Percentiles rank a stretch among this genome's conserved stretches.
phyloP scores from a whole-genome alignment of 2,888 invertebrate genomes.

The Andrena marginata region DNA sequence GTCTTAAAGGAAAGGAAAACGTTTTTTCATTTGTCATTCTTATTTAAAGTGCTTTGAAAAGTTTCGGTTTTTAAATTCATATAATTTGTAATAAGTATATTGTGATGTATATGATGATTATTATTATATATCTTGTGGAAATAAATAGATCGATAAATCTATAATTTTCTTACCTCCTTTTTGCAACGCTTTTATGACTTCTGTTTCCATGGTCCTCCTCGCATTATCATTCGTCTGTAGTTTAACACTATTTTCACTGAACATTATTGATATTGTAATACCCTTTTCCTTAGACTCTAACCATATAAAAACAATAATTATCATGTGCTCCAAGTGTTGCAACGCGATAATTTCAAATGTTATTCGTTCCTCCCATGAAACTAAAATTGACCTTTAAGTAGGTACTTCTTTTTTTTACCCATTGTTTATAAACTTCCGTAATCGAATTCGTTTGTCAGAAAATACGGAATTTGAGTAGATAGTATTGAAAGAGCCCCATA shows the following conservation, averaged over 20 bases:
- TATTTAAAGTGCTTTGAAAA: not conserved
- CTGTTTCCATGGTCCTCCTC: constrained; percentile 34
- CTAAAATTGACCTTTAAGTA: constrained; percentile 33
- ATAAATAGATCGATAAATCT: not conserved
- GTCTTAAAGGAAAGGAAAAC: no score
- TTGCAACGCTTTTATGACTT: constrained; percentile 46
- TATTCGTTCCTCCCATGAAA: not conserved
- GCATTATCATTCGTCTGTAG: not conserved
- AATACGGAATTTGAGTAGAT: not conserved
- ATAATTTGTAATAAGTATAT: no score
- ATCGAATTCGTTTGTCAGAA: not conserved
- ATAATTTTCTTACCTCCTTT: constrained; percentile 45
- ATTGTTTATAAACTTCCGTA: constrained; percentile 20
- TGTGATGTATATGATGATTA: no score
- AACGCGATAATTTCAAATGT: not conserved
- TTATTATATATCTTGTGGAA: not conserved
- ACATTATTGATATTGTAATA: constrained; percentile 11
- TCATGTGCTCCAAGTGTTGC: not conserved
- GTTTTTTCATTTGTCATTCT: not conserved
- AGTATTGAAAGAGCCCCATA: not conserved
- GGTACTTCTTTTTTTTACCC: not conserved
- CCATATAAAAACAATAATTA: not conserved
- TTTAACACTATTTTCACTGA: not conserved
- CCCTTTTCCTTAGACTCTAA: not conserved
- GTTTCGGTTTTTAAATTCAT: no score